A percentile compares a stretch with the other conserved stretches of the same genome.
Conservation (phyloP, 2,113 vertebrate species). For the Tretioscincus oriximinensis region DNA sequence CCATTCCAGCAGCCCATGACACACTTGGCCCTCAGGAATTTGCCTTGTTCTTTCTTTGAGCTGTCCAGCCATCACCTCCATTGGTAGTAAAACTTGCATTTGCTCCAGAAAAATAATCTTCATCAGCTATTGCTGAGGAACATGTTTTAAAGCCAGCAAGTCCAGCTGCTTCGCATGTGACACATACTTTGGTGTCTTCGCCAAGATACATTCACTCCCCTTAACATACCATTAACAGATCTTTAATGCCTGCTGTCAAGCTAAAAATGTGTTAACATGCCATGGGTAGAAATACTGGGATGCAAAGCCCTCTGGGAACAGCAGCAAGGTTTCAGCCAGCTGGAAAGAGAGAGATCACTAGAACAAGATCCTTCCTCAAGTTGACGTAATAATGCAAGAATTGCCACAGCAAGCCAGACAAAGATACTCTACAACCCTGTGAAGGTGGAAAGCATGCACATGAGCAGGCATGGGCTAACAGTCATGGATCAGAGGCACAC, state of each 20-base stretch:
- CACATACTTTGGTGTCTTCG: not conserved
- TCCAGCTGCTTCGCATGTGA: not conserved
- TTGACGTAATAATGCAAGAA: not conserved
- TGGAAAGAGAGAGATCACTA: not conserved
- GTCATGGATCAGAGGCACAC: not conserved
- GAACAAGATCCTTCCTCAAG: not conserved
- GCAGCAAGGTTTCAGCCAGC: not conserved
- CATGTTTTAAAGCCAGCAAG: not conserved
- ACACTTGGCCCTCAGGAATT: too few species aligned
- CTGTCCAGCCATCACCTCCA: too few species aligned
- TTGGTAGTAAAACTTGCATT: too few species aligned
- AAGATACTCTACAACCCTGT: not conserved
- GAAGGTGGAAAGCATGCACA: not conserved
- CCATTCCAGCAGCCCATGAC: too few species aligned
- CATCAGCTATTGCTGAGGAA: not conserved
- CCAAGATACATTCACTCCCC: too few species aligned
- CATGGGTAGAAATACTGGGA: not conserved
- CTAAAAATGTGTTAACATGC: not conserved
- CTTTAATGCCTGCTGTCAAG: not conserved
- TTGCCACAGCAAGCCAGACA: not conserved
- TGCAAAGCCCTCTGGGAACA: not conserved
- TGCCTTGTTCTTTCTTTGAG: too few species aligned
- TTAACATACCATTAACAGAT: not conserved
- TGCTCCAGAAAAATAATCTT: too few species aligned
- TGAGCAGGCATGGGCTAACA: not conserved